Base-by-base conservation (phyloP, 2,797 vertebrate species). In the Podargus strigoides region DNA sequence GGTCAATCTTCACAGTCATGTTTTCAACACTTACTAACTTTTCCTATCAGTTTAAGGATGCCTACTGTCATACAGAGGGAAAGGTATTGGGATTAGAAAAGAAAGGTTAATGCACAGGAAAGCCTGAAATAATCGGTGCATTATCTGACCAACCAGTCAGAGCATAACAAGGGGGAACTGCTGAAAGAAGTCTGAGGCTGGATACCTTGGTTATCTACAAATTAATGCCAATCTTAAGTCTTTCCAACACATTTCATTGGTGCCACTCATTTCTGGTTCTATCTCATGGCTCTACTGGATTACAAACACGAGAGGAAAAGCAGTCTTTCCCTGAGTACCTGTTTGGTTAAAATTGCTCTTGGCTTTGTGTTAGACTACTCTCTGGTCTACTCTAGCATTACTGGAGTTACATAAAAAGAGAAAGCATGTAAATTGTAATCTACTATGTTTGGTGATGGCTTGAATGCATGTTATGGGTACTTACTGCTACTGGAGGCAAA, bases 401-500 rank as follows among this genome's bases (percentile, higher is more conserved):
- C 32, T 8, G 10, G 28, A 62, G 47, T 69, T 59, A 63, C 9
- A 66, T 7, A 42, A 87, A 75, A 8, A 81, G 23, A 81, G 10
- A 41, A 59, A 72, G 60, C 14, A 66, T 1, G 14, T 49, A 59
- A 78, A 75, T 39, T 5, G 2, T 55, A 14, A 86, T 80, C 75
- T 52, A 81, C 37, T 72, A 41, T 5, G 18, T 27, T 75, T 53
- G 47, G 37, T 39, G 37, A 81, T 44, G 27, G 28, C 10, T 30
- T 93, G 52, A 67, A 10, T 42, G 26, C 17, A 84, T 39, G 49
- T 24, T 6, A 37, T 22, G 13, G 21, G 60, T 55, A 85, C 81
- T 79, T 90, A 96, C 95, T 81, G 75, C 72, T 80, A 82, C n/a
- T 58, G 77, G 17, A 74, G 93, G 44, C 50, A 95, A 95, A 74